phyloP scores from a whole-genome alignment of 2,888 invertebrate species.

The Pristionchus fissidentatus region DNA sequence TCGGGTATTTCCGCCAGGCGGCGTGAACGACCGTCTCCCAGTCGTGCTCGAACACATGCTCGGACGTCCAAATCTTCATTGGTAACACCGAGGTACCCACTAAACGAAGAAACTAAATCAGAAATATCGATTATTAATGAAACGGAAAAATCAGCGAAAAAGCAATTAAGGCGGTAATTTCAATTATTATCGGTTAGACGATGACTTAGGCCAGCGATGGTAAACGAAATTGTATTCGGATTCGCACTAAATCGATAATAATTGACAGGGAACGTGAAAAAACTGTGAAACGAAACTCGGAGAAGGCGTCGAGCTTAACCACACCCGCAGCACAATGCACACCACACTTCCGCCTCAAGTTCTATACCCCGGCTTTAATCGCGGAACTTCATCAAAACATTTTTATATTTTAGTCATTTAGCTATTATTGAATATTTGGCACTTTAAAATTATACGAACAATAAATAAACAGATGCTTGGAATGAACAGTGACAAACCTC shows the following conservation, averaged over 20 bases:
- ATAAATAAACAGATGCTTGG: slow-evolving; percentile 12
- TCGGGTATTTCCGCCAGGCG: slow-evolving; percentile 98
- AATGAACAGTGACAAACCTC: not conserved
- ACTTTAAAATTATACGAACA: not conserved
- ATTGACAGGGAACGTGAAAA: not conserved
- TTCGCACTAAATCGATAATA: not conserved
- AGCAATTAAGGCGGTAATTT: not conserved
- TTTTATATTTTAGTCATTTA: not conserved
- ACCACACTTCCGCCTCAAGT: not conserved
- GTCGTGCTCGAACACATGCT: slow-evolving; percentile 70
- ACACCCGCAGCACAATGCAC: not conserved
- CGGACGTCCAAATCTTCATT: slow-evolving; percentile 73
- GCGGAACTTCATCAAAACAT: not conserved
- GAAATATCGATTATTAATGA: not conserved
- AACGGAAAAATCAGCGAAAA: not conserved
- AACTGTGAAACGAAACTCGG: not conserved
- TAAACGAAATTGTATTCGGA: not conserved
- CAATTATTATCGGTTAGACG: not conserved
- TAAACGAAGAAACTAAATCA: not conserved
- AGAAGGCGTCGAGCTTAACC: not conserved
- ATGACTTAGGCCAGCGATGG: not conserved
- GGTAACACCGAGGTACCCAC: slow-evolving; percentile 48
- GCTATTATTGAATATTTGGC: not conserved
- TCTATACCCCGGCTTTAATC: not conserved
- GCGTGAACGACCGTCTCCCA: slow-evolving; percentile 85